A percentile compares a stretch with the other conserved stretches of the same genome.
phyloP scores from a whole-genome alignment of 2,113 vertebrate species.

The Tonatia bakeri region DNA sequence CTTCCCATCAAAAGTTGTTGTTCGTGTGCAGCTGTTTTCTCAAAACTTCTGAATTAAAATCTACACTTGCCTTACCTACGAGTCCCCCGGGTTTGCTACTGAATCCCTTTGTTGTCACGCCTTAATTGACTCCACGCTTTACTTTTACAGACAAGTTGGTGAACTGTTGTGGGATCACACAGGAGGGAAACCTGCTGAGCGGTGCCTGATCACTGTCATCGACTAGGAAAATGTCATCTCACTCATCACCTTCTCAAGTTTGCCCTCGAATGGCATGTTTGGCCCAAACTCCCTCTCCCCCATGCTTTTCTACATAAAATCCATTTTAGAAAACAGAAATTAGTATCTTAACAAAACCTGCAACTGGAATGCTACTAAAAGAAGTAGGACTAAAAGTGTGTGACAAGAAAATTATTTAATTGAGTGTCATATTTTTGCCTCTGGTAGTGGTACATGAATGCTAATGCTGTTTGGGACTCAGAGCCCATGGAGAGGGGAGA shows the following conservation, averaged over 20 bases:
- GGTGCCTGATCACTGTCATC: not conserved
- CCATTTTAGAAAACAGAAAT: not conserved
- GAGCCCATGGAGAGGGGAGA: not conserved
- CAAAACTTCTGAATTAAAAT: constrained; percentile 70
- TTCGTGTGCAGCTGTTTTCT: constrained; percentile 72
- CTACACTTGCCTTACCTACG: constrained; percentile 16
- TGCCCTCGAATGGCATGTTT: not conserved
- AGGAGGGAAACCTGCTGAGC: not conserved
- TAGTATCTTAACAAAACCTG: not conserved
- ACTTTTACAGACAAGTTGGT: constrained; percentile 50
- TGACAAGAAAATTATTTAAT: not conserved
- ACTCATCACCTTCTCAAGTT: not conserved
- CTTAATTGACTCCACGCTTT: constrained; percentile 60
- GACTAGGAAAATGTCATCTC: not conserved
- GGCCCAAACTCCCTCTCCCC: not conserved
- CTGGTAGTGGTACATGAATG: not conserved
- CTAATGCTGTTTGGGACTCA: not conserved
- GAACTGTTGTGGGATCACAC: constrained; percentile 53
- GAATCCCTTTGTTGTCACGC: constrained; percentile 57
- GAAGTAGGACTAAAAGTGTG: not conserved
- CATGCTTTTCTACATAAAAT: not conserved
- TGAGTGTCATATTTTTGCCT: not conserved
- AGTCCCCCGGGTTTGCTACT: constrained; percentile 55
- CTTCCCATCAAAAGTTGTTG: constrained; percentile 70
- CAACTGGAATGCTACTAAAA: not conserved